Conservation (phyloP, 2,797 vertebrate genomes). For the Chrysocyon brachyurus region DNA sequence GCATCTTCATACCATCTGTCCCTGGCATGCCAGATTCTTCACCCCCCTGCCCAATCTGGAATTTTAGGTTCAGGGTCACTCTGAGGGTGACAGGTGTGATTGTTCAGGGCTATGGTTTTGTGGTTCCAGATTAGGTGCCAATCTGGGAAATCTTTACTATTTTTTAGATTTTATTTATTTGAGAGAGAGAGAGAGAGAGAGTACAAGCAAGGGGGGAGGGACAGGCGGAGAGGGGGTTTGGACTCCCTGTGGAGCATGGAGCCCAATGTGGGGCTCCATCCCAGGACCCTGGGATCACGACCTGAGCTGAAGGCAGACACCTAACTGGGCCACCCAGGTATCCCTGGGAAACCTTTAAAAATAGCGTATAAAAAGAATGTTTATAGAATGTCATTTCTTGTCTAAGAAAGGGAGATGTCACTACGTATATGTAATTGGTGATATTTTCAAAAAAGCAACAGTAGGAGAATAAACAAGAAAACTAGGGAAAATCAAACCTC, state of each 20-base stretch:
- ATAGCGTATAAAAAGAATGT: background rate
- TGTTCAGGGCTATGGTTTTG: background rate
- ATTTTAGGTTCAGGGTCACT: background rate
- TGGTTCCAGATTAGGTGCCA: background rate
- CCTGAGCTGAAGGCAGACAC: too few species aligned
- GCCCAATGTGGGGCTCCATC: too few species aligned
- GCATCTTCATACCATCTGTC: background rate
- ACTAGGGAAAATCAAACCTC: background rate
- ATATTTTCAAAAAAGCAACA: slow-evolving; percentile 41
- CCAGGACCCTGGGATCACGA: too few species aligned
- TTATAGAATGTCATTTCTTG: background rate
- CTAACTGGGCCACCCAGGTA: too few species aligned
- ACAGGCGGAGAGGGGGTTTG: too few species aligned
- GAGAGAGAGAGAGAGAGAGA: too few species aligned
- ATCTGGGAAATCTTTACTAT: background rate
- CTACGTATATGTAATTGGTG: background rate
- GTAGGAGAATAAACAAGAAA: background rate
- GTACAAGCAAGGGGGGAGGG: too few species aligned
- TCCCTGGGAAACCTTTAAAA: slow-evolving; percentile 6
- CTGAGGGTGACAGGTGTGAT: background rate
- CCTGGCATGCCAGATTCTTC: background rate
- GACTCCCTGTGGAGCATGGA: too few species aligned
- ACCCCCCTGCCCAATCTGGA: background rate
- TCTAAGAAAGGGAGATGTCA: background rate
- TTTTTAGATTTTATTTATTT: too few species aligned